These are phyloP conservation scores for Drosophila teissieri DNA, from an alignment of 1,140 invertebrate genomes.

Conservation along the genomic window DNA sequence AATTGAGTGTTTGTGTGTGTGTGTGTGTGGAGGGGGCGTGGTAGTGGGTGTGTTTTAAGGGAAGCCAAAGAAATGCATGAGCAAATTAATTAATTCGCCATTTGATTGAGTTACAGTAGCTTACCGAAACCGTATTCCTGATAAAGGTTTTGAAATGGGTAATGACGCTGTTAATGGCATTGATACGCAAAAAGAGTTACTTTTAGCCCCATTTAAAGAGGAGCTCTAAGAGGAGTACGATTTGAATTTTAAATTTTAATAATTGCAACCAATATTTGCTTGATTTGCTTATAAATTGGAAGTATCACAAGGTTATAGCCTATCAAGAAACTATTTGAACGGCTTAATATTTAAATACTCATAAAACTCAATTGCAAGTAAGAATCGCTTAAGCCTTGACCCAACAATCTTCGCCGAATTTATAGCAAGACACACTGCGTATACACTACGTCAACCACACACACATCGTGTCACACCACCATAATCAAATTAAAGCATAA, in stretches of 20 bases:
- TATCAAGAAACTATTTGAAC: not conserved
- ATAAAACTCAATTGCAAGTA: slow-evolving; percentile 29
- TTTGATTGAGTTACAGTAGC: slow-evolving; percentile 52
- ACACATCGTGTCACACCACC: slow-evolving; percentile 43
- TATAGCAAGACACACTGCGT: slow-evolving; percentile 58
- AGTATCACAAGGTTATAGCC: not conserved
- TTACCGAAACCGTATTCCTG: slow-evolving; percentile 25
- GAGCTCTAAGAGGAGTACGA: not conserved
- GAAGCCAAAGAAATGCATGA: slow-evolving; percentile 60
- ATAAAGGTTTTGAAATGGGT: slow-evolving; percentile 31
- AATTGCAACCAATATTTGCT: no score
- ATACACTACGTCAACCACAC: slow-evolving; percentile 44
- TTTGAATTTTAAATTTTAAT: no score
- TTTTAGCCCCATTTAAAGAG: not conserved
- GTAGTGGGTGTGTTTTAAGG: slow-evolving; percentile 1
- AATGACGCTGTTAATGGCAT: slow-evolving; percentile 27
- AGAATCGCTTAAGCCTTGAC: slow-evolving; percentile 29
- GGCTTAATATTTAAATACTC: slow-evolving; percentile 33
- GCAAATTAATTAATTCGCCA: slow-evolving; percentile 69
- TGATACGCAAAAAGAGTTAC: slow-evolving; percentile 11
- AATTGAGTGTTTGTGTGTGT: not conserved
- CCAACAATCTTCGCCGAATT: slow-evolving; percentile 69
- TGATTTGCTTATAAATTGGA: no score
- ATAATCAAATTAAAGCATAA: slow-evolving; percentile 84
- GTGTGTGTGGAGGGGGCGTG: not conserved